phyloP scores from a whole-genome alignment of 2,888 invertebrate genomes.

The Argyresthia albistria region DNA sequence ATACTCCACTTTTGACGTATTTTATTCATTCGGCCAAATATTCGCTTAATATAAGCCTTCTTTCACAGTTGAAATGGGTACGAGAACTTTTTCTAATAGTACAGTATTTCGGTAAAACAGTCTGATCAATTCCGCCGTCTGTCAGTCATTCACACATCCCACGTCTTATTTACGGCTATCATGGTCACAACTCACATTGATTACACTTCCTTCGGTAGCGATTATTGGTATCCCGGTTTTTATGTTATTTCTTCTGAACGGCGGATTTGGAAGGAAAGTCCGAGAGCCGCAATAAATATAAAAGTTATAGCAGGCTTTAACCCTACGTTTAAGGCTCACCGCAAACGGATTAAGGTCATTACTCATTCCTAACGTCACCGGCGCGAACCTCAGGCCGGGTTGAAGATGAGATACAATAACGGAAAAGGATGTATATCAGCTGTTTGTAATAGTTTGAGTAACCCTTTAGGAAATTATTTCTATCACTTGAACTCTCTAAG shows the following conservation, averaged over 20 bases:
- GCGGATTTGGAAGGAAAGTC: conserved; percentile 35
- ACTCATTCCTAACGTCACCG: conserved; percentile 62
- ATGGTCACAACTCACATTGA: background rate
- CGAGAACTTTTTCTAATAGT: no score
- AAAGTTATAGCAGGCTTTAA: conserved; percentile 52
- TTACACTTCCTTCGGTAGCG: conserved; percentile 1
- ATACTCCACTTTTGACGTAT: no score
- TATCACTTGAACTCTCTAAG: no score
- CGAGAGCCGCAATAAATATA: conserved; percentile 56
- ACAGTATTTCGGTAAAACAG: no score
- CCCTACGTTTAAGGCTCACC: conserved; percentile 66
- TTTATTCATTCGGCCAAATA: no score
- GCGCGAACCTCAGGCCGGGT: conserved; percentile 42
- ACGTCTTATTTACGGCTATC: no score
- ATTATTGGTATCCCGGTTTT: background rate
- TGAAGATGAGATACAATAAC: conserved; percentile 2
- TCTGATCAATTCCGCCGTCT: no score
- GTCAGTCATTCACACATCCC: no score
- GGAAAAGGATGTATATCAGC: background rate
- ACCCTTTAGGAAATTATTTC: no score
- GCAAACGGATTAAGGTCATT: conserved; percentile 67
- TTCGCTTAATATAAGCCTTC: no score
- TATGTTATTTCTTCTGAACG: conserved; percentile 27
- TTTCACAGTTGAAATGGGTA: no score
- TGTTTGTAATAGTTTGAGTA: background rate